Evolutionary conservation across 2,113 vertebrate species (phyloP).

Genomic region (Sula dactylatra): DNA sequence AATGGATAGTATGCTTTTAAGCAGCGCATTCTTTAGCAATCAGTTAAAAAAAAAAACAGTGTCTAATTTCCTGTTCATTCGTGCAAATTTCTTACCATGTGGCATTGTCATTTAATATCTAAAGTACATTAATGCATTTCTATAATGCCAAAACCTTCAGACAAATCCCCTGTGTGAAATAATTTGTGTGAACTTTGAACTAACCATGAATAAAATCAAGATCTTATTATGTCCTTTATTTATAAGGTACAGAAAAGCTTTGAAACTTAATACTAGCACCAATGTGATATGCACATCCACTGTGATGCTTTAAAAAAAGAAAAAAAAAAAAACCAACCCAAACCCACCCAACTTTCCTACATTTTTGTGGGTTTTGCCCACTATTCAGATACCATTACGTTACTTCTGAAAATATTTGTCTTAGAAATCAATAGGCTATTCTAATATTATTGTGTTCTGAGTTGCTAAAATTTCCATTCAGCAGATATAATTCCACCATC

Average conservation of each 20-base stretch:
- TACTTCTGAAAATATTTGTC: constrained; percentile 77
- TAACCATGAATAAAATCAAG: constrained; percentile 69
- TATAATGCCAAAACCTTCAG: constrained; percentile 59
- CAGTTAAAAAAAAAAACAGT: constrained; percentile 65
- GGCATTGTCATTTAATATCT: constrained; percentile 77
- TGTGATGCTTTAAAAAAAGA: constrained; percentile 40
- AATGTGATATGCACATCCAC: constrained; percentile 21
- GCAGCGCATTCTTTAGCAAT: constrained; percentile 64
- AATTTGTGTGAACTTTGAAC: constrained; percentile 76
- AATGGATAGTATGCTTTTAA: constrained; percentile 67
- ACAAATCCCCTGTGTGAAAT: constrained; percentile 73
- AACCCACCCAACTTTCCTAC: neutral
- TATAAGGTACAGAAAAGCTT: constrained; percentile 66
- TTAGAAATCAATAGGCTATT: constrained; percentile 73
- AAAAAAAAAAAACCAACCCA: neutral
- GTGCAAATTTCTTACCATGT: constrained; percentile 73
- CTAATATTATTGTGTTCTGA: constrained; percentile 74
- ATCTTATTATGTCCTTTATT: constrained; percentile 67
- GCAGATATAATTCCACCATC: constrained; percentile 80
- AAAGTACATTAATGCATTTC: constrained; percentile 68
- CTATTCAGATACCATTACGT: neutral
- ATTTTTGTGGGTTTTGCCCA: constrained; percentile 11
- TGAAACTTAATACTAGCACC: constrained; percentile 61
- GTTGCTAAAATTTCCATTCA: constrained; percentile 74
- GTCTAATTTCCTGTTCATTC: constrained; percentile 74